These are phyloP conservation scores for Gisinianus flammeolus DNA, from an alignment of 2,888 invertebrate species.

Conservation along the genomic window DNA sequence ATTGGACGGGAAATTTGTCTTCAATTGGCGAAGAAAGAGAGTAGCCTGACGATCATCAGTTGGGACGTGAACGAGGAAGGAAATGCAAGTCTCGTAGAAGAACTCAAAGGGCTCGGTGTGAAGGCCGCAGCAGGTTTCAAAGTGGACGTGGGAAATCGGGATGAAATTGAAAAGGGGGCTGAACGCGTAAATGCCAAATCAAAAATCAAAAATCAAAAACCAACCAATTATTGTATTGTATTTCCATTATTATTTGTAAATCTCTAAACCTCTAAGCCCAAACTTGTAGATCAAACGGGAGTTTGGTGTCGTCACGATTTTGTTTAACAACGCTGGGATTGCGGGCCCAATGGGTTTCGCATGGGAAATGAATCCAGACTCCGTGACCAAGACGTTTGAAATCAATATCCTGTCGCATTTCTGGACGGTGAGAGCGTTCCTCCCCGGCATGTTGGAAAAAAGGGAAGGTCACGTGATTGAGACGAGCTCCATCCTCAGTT, in stretches of 20 bases:
- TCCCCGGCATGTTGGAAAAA: background rate
- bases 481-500: background rate
- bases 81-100: background rate
- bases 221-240: too few species aligned
- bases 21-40: background rate
- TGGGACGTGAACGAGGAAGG: background rate
- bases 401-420: slow-evolving; percentile 5
- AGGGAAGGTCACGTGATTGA: slow-evolving; percentile 6
- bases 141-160: background rate
- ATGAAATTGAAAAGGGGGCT: background rate
- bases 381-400: background rate
- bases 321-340: slow-evolving; percentile 21
- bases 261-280: too few species aligned
- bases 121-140: background rate
- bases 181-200: too few species aligned
- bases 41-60: background rate
- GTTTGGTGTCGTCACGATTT: slow-evolving; percentile 1
- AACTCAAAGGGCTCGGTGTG: background rate
- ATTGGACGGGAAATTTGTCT: background rate
- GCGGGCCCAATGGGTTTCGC: background rate
- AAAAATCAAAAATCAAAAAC: too few species aligned
- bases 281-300: background rate
- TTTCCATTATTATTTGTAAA: too few species aligned
- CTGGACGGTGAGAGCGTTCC: slow-evolving; percentile 1
- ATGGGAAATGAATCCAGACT: slow-evolving; percentile 5